Base-by-base conservation (phyloP, 2,888 invertebrate species). In the Caenorhabditis japonica region DNA sequence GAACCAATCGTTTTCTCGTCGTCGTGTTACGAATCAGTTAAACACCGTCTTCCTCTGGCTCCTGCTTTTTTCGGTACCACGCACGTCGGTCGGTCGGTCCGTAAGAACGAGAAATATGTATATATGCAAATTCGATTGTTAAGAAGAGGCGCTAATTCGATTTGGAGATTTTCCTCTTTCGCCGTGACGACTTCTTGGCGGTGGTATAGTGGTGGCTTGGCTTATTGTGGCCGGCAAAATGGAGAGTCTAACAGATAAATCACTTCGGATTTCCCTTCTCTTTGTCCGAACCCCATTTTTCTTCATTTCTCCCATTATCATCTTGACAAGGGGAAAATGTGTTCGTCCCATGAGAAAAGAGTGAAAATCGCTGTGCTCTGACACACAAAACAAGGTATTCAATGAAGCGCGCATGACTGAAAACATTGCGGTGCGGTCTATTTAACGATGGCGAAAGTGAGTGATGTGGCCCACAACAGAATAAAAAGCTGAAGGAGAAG, bases 61-160 rank as follows among this genome's bases (percentile, higher is more conserved):
- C 17, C 25, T 21, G 44, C 25, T 25, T 23, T 12, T 23, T 44
- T 44, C n/a, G 21, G 44, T 13, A 25, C 44, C 44, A 12, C 12
- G 21, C 7, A 44, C 44, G 13, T 44, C 44, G 15, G 39, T 15
- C 39, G 39, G 39, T 19, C 19, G 39, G 15, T 19, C 19, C 19
- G 39, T 17, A 39, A 39, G 7, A 36, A 49, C 23, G 30, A 46
- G 39, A 69, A 44, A 43, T 47, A 64, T 51, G 46, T 53, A 60
- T 51, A 56, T 64, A 64, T 64, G 55, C 56, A 64, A 64, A 64
- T 62, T 25, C 53, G 62, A 62, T 62, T 62, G 62, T 62, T 38
- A 17, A 47, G 47, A 41, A 30, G 49, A 19, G 38, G 47, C 49
- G 55, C 64, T 64, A 64, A 64, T 64, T 64, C 64, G 56, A 56